These are phyloP conservation scores for Pollenia griseotomentosa DNA, from an alignment of 2,888 invertebrate species.

Conservation along the genomic window DNA sequence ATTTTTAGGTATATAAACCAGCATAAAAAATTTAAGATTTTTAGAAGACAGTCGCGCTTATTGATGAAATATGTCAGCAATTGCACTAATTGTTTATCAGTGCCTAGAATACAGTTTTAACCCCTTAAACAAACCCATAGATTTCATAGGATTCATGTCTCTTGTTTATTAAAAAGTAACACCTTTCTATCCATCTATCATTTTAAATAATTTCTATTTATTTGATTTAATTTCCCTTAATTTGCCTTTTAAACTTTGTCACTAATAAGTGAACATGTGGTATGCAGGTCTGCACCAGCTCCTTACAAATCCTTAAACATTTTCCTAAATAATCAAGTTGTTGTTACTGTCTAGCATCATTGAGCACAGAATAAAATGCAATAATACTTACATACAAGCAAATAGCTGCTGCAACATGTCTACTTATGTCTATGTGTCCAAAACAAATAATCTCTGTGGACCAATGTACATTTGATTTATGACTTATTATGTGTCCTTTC, in stretches of 20 bases:
- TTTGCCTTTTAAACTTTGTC: background rate
- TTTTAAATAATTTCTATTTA: too few species aligned
- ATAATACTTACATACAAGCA: background rate
- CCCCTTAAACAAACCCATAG: too few species aligned
- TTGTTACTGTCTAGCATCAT: slow-evolving; percentile 48
- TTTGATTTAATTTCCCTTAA: slow-evolving; percentile 12
- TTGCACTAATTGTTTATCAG: too few species aligned
- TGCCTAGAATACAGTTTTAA: too few species aligned
- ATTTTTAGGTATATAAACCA: too few species aligned
- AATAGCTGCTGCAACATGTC: slow-evolving; percentile 12
- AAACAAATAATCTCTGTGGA: slow-evolving; percentile 76
- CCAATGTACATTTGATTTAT: slow-evolving; percentile 82
- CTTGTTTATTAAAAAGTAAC: too few species aligned
- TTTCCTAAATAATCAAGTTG: slow-evolving; percentile 54
- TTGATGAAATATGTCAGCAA: too few species aligned
- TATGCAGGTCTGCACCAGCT: background rate
- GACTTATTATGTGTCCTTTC: slow-evolving; percentile 83
- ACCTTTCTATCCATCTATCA: too few species aligned
- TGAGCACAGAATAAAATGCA: background rate
- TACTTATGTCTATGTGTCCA: slow-evolving; percentile 55
- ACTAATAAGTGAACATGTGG: background rate
- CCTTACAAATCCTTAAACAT: slow-evolving; percentile 20
- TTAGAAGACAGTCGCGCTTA: too few species aligned
- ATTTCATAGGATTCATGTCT: too few species aligned
- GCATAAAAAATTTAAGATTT: too few species aligned